A percentile compares a stretch with the other conserved stretches of the same genome.
phyloP scores from a whole-genome alignment of 2,797 vertebrate species.

The Peromyscus nudipes region DNA sequence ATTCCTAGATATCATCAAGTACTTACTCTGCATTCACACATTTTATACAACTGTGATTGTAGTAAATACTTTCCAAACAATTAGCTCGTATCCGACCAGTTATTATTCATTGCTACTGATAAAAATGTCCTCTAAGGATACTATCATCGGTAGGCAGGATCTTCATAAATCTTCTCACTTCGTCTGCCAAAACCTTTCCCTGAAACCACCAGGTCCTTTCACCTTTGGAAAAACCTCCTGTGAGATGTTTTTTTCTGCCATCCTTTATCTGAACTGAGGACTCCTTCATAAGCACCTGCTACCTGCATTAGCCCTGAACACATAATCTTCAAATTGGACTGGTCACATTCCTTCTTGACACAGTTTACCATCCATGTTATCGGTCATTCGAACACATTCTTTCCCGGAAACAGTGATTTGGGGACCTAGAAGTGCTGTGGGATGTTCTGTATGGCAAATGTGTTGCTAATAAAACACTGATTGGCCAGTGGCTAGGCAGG shows the following conservation, averaged over 20 bases:
- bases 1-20: constrained; percentile 17
- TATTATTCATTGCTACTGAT: background rate
- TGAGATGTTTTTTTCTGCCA: background rate
- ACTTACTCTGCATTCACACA: background rate
- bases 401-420: background rate
- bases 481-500: no score
- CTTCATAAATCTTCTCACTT: background rate
- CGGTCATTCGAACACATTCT: background rate
- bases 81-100: background rate
- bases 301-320: background rate
- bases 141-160: background rate
- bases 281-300: background rate
- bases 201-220: background rate
- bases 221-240: background rate
- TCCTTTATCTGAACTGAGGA: background rate
- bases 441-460: no score
- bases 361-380: background rate
- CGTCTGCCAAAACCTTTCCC: background rate
- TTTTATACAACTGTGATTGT: background rate
- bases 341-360: background rate
- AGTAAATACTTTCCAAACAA: constrained; percentile 45
- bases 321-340: background rate
- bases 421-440: fast-evolving
- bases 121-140: background rate
- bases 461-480: no score